These are phyloP conservation scores for Conchocele bisecta DNA, from an alignment of 2,888 invertebrate species.

Conservation along the genomic window DNA sequence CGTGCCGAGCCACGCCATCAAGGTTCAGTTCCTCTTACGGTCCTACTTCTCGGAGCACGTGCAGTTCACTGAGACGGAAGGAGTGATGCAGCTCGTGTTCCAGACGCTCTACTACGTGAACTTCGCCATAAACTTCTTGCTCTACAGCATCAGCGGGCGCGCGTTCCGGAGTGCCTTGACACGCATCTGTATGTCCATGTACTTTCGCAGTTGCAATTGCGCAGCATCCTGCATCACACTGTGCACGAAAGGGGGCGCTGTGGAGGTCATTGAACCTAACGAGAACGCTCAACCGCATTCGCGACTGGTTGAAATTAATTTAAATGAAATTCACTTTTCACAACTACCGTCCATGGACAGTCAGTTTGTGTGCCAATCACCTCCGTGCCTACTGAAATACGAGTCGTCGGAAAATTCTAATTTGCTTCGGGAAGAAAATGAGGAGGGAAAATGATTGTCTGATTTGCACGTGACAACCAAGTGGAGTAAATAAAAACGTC, in stretches of 20 bases:
- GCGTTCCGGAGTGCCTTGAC: slow-evolving; percentile 69
- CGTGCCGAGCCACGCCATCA: slow-evolving; percentile 76
- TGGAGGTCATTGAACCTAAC: not conserved
- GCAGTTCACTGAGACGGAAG: slow-evolving; percentile 58
- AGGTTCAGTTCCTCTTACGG: slow-evolving; percentile 68
- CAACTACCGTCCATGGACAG: slow-evolving; percentile 67
- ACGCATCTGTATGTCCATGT: slow-evolving; percentile 41
- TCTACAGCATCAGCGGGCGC: slow-evolving; percentile 87
- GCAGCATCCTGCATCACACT: slow-evolving; percentile 11
- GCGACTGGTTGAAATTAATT: slow-evolving; percentile 67
- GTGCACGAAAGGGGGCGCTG: slow-evolving; percentile 28
- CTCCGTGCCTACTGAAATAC: slow-evolving; percentile 64
- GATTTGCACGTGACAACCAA: too few relatives aligned
- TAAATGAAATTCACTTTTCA: slow-evolving; percentile 66
- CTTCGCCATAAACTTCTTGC: slow-evolving; percentile 87
- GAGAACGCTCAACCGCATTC: slow-evolving; percentile 54
- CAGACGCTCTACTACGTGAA: slow-evolving; percentile 90
- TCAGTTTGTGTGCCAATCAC: slow-evolving; percentile 66
- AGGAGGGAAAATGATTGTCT: too few relatives aligned
- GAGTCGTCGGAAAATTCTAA: too few relatives aligned
- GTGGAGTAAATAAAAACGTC: too few relatives aligned
- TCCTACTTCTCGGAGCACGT: slow-evolving; percentile 58
- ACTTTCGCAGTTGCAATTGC: slow-evolving; percentile 29
- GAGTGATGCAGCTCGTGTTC: slow-evolving; percentile 84
- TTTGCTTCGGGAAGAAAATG: too few relatives aligned